These are phyloP conservation scores for Hydrolagus affinis DNA, from an alignment of 2,113 vertebrate species.

Conservation along the genomic window DNA sequence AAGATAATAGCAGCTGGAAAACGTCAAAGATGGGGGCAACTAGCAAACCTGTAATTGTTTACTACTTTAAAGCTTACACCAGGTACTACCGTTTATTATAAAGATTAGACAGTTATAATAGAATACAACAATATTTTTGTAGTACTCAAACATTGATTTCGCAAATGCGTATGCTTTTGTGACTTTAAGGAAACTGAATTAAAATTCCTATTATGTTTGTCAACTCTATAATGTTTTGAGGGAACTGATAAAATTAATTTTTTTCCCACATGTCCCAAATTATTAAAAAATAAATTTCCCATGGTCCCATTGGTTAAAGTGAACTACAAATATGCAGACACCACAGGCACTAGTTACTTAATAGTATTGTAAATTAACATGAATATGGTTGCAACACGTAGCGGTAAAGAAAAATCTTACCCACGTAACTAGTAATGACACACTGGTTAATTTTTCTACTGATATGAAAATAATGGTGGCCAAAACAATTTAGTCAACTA, in stretches of 20 bases:
- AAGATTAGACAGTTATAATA: neutral
- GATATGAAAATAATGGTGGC: conserved; percentile 6
- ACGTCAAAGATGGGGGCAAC: too few relatives aligned
- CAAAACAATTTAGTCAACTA: neutral
- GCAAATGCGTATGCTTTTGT: neutral
- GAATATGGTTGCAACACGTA: neutral
- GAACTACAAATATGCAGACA: neutral
- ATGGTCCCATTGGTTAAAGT: neutral
- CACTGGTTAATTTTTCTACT: neutral
- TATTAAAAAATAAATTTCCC: neutral
- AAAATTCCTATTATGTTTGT: neutral
- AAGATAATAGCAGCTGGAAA: neutral
- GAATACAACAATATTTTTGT: neutral
- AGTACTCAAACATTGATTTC: neutral
- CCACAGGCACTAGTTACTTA: neutral
- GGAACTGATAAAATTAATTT: neutral
- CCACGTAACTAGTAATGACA: neutral
- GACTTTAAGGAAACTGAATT: neutral
- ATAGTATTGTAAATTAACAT: neutral
- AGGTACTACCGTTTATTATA: neutral
- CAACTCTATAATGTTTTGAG: neutral
- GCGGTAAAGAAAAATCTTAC: too few relatives aligned
- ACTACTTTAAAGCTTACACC: too few relatives aligned
- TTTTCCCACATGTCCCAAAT: neutral
- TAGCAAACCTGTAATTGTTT: too few relatives aligned